A percentile compares a stretch with the other conserved stretches of the same genome.
These are phyloP conservation scores for Entelurus aequoreus DNA, from an alignment of 2,113 vertebrate genomes.

Conservation along the genomic window DNA sequence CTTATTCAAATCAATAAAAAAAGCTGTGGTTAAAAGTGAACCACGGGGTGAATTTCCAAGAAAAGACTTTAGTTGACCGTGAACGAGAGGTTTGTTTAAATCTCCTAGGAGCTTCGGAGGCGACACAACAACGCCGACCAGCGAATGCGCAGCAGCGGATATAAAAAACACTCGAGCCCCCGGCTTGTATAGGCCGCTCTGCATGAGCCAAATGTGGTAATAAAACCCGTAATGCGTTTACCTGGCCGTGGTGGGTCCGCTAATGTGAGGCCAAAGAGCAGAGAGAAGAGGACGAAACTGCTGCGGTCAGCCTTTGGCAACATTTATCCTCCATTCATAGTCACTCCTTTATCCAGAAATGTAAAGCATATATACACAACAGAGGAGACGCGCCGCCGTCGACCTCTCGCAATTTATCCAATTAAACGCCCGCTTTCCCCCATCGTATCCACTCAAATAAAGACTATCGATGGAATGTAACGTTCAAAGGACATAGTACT, in stretches of 20 bases:
- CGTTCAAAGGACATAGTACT: conserved; percentile 14
- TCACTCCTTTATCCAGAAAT: conserved; percentile 76
- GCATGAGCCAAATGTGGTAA: conserved; percentile 2
- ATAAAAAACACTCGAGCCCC: conserved; percentile 29
- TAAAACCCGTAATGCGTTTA: conserved; percentile 50
- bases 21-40: background rate
- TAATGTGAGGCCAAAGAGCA: conserved; percentile 84
- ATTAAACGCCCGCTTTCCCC: background rate
- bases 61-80: background rate
- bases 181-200: conserved; percentile 39
- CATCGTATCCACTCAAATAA: conserved; percentile 19
- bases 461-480: background rate
- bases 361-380: conserved; percentile 35
- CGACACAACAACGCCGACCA: background rate
- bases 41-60: background rate
- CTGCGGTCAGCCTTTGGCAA: conserved; percentile 93
- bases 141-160: background rate
- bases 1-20: background rate
- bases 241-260: conserved; percentile 92
- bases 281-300: conserved; percentile 83
- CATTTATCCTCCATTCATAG: conserved; percentile 99
- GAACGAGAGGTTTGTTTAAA: background rate
- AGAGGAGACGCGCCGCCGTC: conserved; percentile 34
- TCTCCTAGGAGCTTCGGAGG: background rate
- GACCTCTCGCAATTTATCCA: conserved; percentile 27